Evolutionary conservation across 2,797 vertebrate genomes (phyloP), one percentile per base, ranked within the genome.

Genomic region (Galagoides demidoff): DNA sequence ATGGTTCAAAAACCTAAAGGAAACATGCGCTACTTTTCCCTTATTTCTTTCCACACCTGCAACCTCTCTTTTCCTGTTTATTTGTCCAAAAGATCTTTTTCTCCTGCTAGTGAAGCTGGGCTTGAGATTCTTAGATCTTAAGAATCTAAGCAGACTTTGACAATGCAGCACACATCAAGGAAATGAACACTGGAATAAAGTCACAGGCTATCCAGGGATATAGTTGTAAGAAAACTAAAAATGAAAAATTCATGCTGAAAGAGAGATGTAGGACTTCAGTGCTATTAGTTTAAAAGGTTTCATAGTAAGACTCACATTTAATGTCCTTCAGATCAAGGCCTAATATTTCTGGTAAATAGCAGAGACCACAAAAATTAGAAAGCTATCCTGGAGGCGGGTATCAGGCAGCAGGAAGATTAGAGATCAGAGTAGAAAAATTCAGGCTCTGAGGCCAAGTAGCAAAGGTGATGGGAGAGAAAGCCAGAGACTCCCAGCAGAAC

Each of bases 161-260:
- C 19, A 43, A 81, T 66, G 25, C 39, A 90, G 10, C 25, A 77
- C 76, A 71, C 39, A 89, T 25, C 52, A 49, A 90, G 52, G 49
- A 70, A 39, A 23, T 76, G 37, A 91, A 52, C 16, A 37, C 0
- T 22, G n/a, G 43, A 73, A 27, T 57, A 27, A 82, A 92, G 52
- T 61, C 57, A 81, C 57, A 66, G 64, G 34, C 52, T 59, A 63
- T 23, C 0, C 4, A 61, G 74, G 66, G 11, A 92, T 77, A 81
- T 23, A 68, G 45, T 39, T 79, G 10, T 87, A 93, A 68, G 77
- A 88, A 92, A 88, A 88, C 25, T 61, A 57, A 77, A 74, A 66
- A 89, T 95, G 73, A 91, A 93, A 96, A 90, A 88, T 88, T 95
- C 59, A 83, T 83, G 37, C 66, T 82, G 57, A 90, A 94, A 95